phyloP scores from a whole-genome alignment of 2,888 invertebrate genomes.

The Thymelicus lineola region DNA sequence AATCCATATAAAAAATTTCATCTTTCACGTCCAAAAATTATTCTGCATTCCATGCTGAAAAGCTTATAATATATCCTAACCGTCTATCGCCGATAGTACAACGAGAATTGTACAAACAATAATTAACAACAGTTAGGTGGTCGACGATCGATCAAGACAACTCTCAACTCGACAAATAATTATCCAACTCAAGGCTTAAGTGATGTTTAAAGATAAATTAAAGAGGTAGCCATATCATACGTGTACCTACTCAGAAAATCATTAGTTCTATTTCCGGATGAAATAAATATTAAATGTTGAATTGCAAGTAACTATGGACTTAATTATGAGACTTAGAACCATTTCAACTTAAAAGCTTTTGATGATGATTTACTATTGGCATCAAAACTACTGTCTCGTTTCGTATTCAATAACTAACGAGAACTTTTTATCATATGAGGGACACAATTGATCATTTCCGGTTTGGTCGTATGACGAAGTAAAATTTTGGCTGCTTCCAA shows the following conservation, averaged over 20 bases:
- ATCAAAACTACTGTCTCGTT: slow-evolving; percentile 6
- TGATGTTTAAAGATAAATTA: slow-evolving; percentile 21
- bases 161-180: slow-evolving; percentile 20
- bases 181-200: slow-evolving; percentile 26
- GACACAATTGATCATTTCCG: slow-evolving; percentile 1
- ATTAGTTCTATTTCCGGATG: slow-evolving; percentile 31
- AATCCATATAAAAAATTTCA: too few relatives aligned
- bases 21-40: too few relatives aligned
- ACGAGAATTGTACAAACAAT: slow-evolving; percentile 14
- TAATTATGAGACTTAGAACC: background rate
- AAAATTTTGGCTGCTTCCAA: background rate
- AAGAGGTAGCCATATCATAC: slow-evolving; percentile 25
- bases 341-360: background rate
- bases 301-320: background rate
- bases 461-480: background rate
- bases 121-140: slow-evolving; percentile 31
- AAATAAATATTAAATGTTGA: slow-evolving; percentile 29
- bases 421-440: background rate
- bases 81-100: background rate
- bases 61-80: too few relatives aligned
- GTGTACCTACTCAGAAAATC: slow-evolving; percentile 12
- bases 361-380: background rate
- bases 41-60: too few relatives aligned
- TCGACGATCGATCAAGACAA: slow-evolving; percentile 31
- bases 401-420: background rate